Evolutionary conservation across 2,113 vertebrate species (phyloP).

Genomic region (Anolis sagrei): DNA sequence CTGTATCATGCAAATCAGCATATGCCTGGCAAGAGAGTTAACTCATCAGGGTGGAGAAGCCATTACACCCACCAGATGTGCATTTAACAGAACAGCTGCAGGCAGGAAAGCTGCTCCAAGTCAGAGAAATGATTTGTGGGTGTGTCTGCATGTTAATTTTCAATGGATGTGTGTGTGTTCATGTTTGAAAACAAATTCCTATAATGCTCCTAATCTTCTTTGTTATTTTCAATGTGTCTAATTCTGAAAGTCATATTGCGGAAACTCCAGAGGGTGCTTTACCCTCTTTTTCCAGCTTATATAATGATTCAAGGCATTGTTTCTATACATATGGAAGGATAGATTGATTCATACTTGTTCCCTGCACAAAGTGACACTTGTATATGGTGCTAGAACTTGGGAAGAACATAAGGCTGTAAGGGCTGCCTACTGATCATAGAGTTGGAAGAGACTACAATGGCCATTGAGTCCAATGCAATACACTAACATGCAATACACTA

Average conservation of each 20-base stretch:
- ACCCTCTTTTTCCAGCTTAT: not conserved
- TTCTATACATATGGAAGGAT: not conserved
- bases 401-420: not conserved
- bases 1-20: conserved; percentile 36
- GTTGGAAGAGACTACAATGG: too few relatives aligned
- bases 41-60: conserved; percentile 18
- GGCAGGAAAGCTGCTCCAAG: conserved; percentile 9
- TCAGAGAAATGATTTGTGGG: conserved; percentile 30
- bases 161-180: conserved; percentile 4
- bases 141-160: conserved; percentile 21
- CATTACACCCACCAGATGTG: conserved; percentile 32
- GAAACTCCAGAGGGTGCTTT: accelerated
- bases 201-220: conserved; percentile 6
- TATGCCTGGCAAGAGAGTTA: conserved; percentile 19
- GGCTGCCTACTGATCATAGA: not conserved
- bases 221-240: not conserved
- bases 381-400: not conserved
- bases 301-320: not conserved
- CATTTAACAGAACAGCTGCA: conserved; percentile 32
- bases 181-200: conserved; percentile 27
- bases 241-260: not conserved
- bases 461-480: too few relatives aligned
- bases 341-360: not conserved
- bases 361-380: not conserved
- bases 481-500: too few relatives aligned